phyloP scores from a whole-genome alignment of 2,888 invertebrate genomes.

The Latheticus oryzae region DNA sequence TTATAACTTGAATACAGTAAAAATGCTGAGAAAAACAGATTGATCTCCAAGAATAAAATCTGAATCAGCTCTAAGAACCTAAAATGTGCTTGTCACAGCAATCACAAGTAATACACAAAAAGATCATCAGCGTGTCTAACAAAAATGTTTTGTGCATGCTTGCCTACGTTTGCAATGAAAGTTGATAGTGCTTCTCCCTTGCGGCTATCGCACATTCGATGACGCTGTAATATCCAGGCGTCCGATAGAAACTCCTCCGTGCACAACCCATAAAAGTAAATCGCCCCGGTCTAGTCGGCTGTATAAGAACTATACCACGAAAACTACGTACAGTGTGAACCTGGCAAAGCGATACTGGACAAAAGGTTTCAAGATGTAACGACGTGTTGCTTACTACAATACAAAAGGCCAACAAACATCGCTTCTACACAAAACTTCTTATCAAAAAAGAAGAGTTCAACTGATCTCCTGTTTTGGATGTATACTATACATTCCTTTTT shows the following conservation, averaged over 20 bases:
- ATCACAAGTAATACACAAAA: too few species aligned
- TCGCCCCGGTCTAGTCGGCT: constrained; percentile 50
- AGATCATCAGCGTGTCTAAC: constrained; percentile 25
- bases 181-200: constrained; percentile 45
- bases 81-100: too few species aligned
- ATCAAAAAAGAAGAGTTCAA: constrained; percentile 19
- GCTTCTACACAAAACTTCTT: constrained; percentile 19
- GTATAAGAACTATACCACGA: constrained; percentile 34
- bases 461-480: constrained; percentile 8
- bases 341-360: constrained; percentile 34
- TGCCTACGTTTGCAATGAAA: constrained; percentile 41
- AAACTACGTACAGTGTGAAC: constrained; percentile 36
- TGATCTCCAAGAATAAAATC: neutral
- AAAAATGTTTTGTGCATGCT: constrained; percentile 34
- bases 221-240: constrained; percentile 52
- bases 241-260: constrained; percentile 49
- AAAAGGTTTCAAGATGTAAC: constrained; percentile 31
- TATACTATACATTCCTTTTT: neutral
- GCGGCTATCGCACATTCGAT: constrained; percentile 55
- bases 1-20: too few species aligned
- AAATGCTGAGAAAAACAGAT: neutral
- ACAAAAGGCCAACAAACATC: constrained; percentile 36
- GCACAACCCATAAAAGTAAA: constrained; percentile 51
- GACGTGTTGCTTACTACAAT: constrained; percentile 38
- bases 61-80: too few species aligned